Conservation (phyloP, 2,888 invertebrate genomes). For the Drosophila cognata region DNA sequence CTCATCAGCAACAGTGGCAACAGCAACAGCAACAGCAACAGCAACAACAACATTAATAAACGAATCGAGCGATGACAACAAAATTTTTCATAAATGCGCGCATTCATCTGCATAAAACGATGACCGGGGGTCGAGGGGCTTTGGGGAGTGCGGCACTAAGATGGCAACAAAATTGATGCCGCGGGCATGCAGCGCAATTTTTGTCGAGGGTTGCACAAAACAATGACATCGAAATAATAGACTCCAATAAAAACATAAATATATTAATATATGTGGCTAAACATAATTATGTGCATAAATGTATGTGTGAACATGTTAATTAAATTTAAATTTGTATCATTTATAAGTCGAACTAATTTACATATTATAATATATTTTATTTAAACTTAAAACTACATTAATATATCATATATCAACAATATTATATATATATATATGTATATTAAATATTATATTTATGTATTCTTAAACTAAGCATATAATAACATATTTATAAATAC, state of each 20-base stretch:
- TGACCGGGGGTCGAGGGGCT: constrained; percentile 13
- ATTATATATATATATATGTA: too few relatives aligned
- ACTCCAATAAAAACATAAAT: not conserved
- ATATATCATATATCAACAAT: too few relatives aligned
- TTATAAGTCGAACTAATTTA: not conserved
- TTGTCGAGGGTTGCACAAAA: constrained; percentile 43
- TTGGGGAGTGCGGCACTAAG: not conserved
- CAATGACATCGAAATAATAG: not conserved
- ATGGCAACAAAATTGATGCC: constrained; percentile 11
- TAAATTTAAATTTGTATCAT: not conserved
- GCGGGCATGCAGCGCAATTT: constrained; percentile 41
- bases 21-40: constrained; percentile 20
- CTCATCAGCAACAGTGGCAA: constrained; percentile 64
- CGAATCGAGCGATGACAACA: constrained; percentile 68
- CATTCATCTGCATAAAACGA: constrained; percentile 78
- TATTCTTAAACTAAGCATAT: too few relatives aligned
- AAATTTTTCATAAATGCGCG: constrained; percentile 78
- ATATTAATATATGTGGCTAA: not conserved
- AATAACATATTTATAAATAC: too few relatives aligned
- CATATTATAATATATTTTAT: not conserved
- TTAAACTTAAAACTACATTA: not conserved
- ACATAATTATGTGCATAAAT: not conserved
- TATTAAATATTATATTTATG: too few relatives aligned
- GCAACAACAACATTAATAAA: constrained; percentile 39
- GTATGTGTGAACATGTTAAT: too few relatives aligned